Base-by-base conservation (phyloP, 2,113 vertebrate genomes). In the Seriola dumerili region DNA sequence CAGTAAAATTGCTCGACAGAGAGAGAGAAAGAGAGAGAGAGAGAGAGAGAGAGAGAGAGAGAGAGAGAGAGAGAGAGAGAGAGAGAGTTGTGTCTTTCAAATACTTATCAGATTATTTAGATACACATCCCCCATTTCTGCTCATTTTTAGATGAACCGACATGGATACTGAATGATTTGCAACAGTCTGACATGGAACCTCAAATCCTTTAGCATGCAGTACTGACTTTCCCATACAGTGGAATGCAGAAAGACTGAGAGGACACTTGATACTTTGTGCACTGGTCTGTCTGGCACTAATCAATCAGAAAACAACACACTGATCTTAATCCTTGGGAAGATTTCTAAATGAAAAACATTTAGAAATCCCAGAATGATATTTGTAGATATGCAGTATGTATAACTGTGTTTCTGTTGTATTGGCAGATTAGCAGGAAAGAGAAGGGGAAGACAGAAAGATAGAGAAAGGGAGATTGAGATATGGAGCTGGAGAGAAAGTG, bases 91-190 rank as follows among this genome's bases (percentile, higher is more conserved):
- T 62, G 32, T 82, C 66, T 84, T 82, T 69, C 67, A 88, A 83
- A 92, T 83, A 80, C 59, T 85, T 84, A 89, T 88, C 72, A 84
- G 81, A 88, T 91, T 89, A 92, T 72, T 88, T 88, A 76, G 85
- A 89, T 80, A 91, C 76, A 87, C 86, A 89, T 85, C 83, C 77
- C 67, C 58, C 70, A 76, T 85, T 70, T 91, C 70, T 81, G 77
- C 72, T 87, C 78, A 55, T 64, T 87, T 90, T 85, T 63, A 80
- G 78, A 79, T 77, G 63, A 83, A 84, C 80, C 85, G 85, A 93
- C 85, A 92, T 81, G 89, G 87, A 85, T 76, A 89, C 59, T 93
- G 73, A 90, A 82, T 79, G 87, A 93, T 94, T 92, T 82, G 82
- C 78, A 85, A 90, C 84, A 83, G 82, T 90, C 65, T 82, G 48